Conservation (phyloP, 2,113 vertebrate species). For the Illadopsis cleaveri region DNA sequence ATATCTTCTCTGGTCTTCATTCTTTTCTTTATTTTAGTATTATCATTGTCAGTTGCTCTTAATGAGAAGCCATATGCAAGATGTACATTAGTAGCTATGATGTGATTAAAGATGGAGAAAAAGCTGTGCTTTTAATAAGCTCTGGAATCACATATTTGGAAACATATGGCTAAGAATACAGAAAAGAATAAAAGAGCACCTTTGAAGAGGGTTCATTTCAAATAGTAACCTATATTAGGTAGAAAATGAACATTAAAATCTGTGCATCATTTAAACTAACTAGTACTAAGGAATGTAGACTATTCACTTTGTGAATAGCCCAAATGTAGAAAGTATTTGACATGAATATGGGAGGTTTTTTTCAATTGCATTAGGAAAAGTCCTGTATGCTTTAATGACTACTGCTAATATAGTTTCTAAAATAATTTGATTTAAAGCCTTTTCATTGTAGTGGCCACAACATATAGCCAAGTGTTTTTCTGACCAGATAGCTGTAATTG, state of each 20-base stretch:
- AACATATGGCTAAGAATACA: not conserved
- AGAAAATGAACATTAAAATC: not conserved
- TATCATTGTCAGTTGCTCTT: not conserved
- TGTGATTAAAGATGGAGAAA: not conserved
- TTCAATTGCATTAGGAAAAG: not conserved
- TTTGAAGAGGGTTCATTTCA: not conserved
- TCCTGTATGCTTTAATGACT: not conserved
- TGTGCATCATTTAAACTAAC: not conserved
- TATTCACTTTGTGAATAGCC: not conserved
- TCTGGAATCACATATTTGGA: not conserved
- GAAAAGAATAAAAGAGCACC: not conserved
- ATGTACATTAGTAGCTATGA: not conserved
- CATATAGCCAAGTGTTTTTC: not conserved
- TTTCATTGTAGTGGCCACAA: not conserved
- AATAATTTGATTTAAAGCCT: not conserved
- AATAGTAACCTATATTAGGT: not conserved
- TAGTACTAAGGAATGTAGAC: not conserved
- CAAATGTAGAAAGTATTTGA: not conserved
- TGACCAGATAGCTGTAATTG: not conserved
- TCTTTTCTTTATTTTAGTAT: not conserved
- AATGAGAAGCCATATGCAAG: not conserved
- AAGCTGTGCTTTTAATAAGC: not conserved
- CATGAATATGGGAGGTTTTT: accelerated
- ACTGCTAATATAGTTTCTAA: not conserved
- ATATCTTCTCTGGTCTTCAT: not conserved